Evolutionary conservation across 1,140 invertebrate species (phyloP), one percentile per base, ranked within the genome.

Genomic region (Rhagoletis zephyria): DNA sequence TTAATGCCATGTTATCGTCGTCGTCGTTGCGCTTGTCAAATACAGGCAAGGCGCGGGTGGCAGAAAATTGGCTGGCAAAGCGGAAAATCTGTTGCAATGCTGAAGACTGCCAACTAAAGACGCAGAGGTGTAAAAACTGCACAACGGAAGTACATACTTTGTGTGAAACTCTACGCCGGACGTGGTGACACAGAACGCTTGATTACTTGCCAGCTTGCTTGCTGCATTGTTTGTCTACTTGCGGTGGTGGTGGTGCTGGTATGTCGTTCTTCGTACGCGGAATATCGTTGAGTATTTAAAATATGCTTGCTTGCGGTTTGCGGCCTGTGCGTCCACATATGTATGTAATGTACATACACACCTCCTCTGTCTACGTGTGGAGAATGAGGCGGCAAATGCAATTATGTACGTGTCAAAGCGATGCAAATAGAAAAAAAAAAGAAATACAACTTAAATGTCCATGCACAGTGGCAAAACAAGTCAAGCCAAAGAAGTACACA

Each of bases 41-140:
- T 30, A 56, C 74, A 81, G 74, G 30, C 30, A 19, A 5, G 12
- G 74, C 14, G 14, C 4, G 30, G 40, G 4, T 74, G 67, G 70
- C 48, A 81, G 74, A 51, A 81, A 81, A 81, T 81, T 81, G 74
- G 48, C 74, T 81, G 74, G 42, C 74, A 81, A 81, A 81, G 74
- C 74, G 74, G 45, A 51, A 81, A 56, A 81, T 81, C 16, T 81
- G 14, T 14, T 51, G n/a, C 16, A 19, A 30, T 14, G 48, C 10
- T 30, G 5, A 30, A 40, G n/a, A 16, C 16, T 48, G 10, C 14
- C 70, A 77, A 0, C 3, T 7, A 51, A 48, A 77, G 74, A 1
- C 1, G 19, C 48, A 81, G 48, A 81, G 45, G 74, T 56, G 74
- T 51, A 56, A 81, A 30, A 74, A 74, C 40, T 42, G 67, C 45